Conservation (phyloP, 2,113 vertebrate genomes). For the Phyllostomus discolor region DNA sequence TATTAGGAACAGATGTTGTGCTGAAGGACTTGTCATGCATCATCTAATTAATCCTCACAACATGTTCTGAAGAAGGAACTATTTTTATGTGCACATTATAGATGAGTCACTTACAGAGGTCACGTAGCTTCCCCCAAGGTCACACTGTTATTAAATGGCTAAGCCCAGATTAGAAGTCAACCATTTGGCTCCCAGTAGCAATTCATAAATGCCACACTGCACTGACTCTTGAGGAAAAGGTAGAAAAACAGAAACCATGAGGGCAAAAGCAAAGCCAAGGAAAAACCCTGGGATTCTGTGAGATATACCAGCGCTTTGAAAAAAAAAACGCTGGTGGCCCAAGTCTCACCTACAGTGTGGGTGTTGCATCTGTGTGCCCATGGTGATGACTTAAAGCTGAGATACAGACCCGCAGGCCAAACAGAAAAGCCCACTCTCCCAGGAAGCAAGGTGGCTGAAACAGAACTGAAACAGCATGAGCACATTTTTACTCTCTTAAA, state of each 20-base stretch:
- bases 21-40: not conserved
- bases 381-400: not conserved
- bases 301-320: not conserved
- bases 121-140: not conserved
- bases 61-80: not conserved
- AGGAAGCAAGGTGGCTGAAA: not conserved
- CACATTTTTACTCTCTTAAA: not conserved
- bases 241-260: not conserved
- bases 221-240: not conserved
- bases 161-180: not conserved
- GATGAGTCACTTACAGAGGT: not conserved
- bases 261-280: not conserved
- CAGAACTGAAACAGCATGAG: not conserved
- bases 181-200: not conserved
- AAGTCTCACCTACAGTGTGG: not conserved
- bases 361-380: not conserved
- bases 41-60: not conserved
- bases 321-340: not conserved
- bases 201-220: not conserved
- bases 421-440: not conserved
- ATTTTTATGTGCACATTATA: not conserved
- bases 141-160: not conserved
- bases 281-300: not conserved
- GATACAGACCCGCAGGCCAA: not conserved
- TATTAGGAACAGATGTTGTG: not conserved